Evolutionary conservation across 2,797 vertebrate genomes (phyloP).

Genomic region (Acanthiza pusilla): DNA sequence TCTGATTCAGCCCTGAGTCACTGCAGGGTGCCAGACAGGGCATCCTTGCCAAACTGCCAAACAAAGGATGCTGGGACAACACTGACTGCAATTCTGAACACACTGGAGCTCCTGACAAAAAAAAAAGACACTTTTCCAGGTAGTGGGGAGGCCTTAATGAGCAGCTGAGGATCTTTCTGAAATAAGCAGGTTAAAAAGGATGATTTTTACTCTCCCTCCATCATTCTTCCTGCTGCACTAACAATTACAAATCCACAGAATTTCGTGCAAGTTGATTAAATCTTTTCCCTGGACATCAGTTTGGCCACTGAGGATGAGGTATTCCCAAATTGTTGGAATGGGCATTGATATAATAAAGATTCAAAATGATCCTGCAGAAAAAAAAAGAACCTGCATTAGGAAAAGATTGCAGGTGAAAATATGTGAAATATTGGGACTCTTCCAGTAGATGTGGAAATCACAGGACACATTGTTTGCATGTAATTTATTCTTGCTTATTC

Average conservation of each 20-base stretch:
- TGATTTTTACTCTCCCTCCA: background rate
- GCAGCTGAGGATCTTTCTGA: background rate
- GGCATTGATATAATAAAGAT: background rate
- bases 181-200: background rate
- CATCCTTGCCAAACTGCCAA: background rate
- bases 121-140: background rate
- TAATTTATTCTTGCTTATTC: constrained; percentile 31
- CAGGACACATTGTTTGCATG: background rate
- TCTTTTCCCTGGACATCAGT: background rate
- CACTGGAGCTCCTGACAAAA: background rate
- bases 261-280: background rate
- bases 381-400: background rate
- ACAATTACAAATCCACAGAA: background rate
- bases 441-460: background rate
- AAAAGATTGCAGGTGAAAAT: background rate
- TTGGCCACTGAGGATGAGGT: background rate
- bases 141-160: background rate
- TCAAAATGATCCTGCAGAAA: background rate
- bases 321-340: background rate
- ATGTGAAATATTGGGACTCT: background rate
- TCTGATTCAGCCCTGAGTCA: background rate
- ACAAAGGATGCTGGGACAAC: accelerated
- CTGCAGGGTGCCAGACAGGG: background rate
- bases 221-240: background rate
- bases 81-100: background rate